These are phyloP conservation scores for Polypedilum pembai DNA, from an alignment of 1,140 invertebrate species.

Conservation along the genomic window DNA sequence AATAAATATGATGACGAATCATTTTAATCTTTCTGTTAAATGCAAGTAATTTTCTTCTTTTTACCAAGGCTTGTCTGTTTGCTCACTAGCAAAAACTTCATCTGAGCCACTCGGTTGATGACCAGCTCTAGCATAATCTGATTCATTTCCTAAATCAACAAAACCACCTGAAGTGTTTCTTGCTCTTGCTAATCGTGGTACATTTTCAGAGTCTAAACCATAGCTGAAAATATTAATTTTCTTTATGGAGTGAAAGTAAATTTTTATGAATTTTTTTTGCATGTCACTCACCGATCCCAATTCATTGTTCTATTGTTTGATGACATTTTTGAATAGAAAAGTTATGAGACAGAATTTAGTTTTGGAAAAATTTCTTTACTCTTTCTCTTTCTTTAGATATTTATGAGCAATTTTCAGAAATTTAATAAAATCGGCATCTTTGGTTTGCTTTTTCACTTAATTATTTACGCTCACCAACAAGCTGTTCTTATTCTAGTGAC, in stretches of 20 bases:
- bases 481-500: not conserved
- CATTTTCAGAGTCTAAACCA: conserved; percentile 41
- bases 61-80: conserved; percentile 49
- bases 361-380: not conserved
- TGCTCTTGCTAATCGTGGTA: conserved; percentile 40
- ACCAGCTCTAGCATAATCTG: conserved; percentile 64
- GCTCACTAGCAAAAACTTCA: conserved; percentile 82
- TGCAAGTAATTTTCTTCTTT: conserved; percentile 29
- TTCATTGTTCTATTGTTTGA: conserved; percentile 2
- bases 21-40: not conserved
- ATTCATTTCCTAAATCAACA: conserved; percentile 61
- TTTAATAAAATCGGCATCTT: not conserved
- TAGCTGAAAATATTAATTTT: conserved; percentile 31
- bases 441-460: not conserved
- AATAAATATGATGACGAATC: conserved; percentile 31
- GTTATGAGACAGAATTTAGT: not conserved
- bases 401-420: not conserved
- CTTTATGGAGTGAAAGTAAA: not conserved
- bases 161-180: conserved; percentile 55
- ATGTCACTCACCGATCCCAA: conserved; percentile 7
- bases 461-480: not conserved
- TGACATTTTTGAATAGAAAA: not conserved
- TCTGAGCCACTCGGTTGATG: conserved; percentile 76
- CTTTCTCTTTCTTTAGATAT: not conserved
- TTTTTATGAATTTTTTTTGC: not conserved